These are phyloP conservation scores for Bambusicola thoracicus DNA, from an alignment of 2,113 vertebrate genomes.

Conservation along the genomic window DNA sequence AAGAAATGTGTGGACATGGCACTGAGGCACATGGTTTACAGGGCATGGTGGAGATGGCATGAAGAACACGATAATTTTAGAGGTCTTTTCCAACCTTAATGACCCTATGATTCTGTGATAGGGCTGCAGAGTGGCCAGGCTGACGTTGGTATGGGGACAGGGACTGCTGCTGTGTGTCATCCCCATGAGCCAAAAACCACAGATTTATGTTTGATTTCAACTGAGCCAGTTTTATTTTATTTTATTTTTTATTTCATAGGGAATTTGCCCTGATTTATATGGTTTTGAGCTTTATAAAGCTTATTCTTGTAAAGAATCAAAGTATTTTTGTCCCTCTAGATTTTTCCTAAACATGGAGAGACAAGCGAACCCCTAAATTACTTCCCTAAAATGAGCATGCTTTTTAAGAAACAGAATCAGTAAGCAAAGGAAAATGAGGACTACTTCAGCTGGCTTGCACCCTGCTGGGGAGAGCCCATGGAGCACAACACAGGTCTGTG, in stretches of 20 bases:
- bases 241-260: not conserved
- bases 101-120: not conserved
- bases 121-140: not conserved
- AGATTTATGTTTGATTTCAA: conserved; percentile 7
- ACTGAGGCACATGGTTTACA: no score
- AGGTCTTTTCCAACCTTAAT: no score
- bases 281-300: not conserved
- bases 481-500: not conserved
- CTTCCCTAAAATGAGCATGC: not conserved
- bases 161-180: not conserved
- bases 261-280: not conserved
- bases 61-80: no score
- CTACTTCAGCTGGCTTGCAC: not conserved
- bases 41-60: no score
- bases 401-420: not conserved
- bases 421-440: not conserved
- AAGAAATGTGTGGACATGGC: no score
- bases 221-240: not conserved
- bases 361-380: not conserved
- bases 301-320: not conserved
- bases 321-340: fast-evolving
- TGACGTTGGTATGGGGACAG: not conserved
- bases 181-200: not conserved
- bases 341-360: not conserved
- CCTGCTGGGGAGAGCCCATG: not conserved